Percentiles rank a stretch among this genome's conserved stretches.
Evolutionary conservation across 2,113 vertebrate genomes (phyloP).

Genomic region (Ailurus styani): DNA sequence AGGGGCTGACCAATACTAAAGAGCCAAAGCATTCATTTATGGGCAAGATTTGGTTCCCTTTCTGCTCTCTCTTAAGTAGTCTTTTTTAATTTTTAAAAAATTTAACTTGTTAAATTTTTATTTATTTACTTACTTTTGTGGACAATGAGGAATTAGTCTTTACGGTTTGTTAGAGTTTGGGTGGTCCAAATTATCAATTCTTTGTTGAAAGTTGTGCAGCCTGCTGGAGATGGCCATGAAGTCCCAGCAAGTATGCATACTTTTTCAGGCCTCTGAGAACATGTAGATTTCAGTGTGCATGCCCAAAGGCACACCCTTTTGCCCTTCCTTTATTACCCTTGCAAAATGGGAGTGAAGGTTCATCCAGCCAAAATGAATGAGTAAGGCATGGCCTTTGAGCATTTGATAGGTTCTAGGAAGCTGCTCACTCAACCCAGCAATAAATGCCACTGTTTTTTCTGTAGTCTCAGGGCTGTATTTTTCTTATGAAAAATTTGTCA

Average conservation of each 20-base stretch:
- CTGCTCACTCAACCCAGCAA: neutral
- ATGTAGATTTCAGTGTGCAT: neutral
- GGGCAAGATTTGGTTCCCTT: conserved; percentile 39
- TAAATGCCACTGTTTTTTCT: neutral
- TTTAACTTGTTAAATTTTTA: neutral
- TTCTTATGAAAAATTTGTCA: neutral
- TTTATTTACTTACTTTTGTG: neutral
- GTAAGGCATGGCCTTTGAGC: neutral
- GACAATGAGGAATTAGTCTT: conserved; percentile 60
- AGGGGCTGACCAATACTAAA: neutral
- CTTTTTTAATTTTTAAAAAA: neutral
- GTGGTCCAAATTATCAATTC: conserved; percentile 72
- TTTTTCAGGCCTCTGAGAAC: neutral
- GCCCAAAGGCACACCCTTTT: neutral
- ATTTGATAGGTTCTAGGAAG: neutral
- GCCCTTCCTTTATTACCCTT: neutral
- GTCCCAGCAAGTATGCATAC: neutral
- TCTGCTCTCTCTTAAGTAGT: conserved; percentile 53
- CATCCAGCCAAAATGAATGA: neutral
- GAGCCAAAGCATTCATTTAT: neutral
- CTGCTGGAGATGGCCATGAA: neutral
- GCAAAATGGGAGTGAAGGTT: neutral
- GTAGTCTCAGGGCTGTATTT: neutral
- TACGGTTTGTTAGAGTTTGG: conserved; percentile 38
- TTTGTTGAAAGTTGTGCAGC: conserved; percentile 64